A percentile compares a stretch with the other conserved stretches of the same genome.
Evolutionary conservation across 2,888 invertebrate species (phyloP).

Genomic region (Nemotelus nigrinus): DNA sequence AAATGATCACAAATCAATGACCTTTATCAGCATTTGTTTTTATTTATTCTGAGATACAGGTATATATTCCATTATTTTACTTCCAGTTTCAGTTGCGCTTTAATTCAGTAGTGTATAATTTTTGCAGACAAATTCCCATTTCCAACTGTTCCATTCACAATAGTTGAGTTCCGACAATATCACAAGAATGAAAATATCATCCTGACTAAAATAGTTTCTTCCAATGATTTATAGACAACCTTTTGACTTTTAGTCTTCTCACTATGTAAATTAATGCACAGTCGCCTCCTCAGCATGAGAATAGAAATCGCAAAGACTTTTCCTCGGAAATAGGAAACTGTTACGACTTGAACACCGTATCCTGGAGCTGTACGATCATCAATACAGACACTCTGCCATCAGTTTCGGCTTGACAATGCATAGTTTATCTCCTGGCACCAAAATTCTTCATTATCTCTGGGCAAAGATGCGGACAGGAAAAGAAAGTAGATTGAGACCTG

Average conservation of each 20-base stretch:
- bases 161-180: background rate
- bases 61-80: no score
- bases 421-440: constrained; percentile 1
- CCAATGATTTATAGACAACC: constrained; percentile 12
- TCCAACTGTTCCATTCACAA: background rate
- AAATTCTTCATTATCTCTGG: background rate
- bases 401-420: background rate
- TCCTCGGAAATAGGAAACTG: background rate
- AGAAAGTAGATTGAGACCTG: background rate
- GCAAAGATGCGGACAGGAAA: background rate
- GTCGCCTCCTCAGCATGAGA: background rate
- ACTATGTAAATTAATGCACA: background rate
- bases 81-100: no score
- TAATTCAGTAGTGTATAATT: no score
- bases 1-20: no score
- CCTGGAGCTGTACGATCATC: background rate
- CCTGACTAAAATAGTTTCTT: constrained; percentile 1
- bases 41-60: no score
- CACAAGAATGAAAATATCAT: background rate
- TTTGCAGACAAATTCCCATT: background rate
- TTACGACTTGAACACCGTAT: no score
- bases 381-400: background rate
- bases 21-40: no score
- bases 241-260: background rate
- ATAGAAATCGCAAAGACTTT: background rate